Base-by-base conservation (phyloP, 2,888 invertebrate genomes). In the Epiblema foenella region DNA sequence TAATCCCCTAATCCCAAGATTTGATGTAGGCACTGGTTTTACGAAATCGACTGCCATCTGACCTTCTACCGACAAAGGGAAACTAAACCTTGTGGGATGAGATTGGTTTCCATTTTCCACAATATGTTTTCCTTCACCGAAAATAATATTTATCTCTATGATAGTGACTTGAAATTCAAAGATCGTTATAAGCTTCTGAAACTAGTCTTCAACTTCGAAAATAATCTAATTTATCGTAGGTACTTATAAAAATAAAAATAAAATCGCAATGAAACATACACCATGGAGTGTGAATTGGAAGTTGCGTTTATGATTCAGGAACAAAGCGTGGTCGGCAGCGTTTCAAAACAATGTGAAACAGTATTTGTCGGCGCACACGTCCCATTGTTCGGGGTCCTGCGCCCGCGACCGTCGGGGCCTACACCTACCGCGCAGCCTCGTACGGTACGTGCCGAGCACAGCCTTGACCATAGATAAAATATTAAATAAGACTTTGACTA, bases 301-400 rank as follows among this genome's bases (percentile, higher is more conserved):
- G 65, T 75, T 78, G 79, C 74, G 73, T 76, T 77, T 81, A 82
- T 79, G 79, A 82, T 78, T 74, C 79, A 75, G 81, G 81, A 88
- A 89, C 89, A 89, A 89, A 85, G 81, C 80, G 78, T 75, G 68
- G 82, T 80, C 81, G 86, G 85, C 84, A 84, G 73, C 76, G 75
- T 78, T 75, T 77, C 77, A 78, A 81, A 85, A 88, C 88, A 88
- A 85, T 84, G 82, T 82, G 81, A 81, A 83, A 80, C 77, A 75
- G 75, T 78, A 74, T 75, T 73, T 77, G 71, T 66, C 68, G 73
- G 72, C 73, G 29, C 68, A 57, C 60, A 66, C 70, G 57, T 63
- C 71, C 70, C 68, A 75, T 85, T 85, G 82, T 83, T 80, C 66
- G 60, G 65, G 37, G 71, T 67, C 71, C 71, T 71, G 71, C 71